These are phyloP conservation scores for Cuniculus paca DNA, from an alignment of 2,797 vertebrate genomes.

Conservation along the genomic window DNA sequence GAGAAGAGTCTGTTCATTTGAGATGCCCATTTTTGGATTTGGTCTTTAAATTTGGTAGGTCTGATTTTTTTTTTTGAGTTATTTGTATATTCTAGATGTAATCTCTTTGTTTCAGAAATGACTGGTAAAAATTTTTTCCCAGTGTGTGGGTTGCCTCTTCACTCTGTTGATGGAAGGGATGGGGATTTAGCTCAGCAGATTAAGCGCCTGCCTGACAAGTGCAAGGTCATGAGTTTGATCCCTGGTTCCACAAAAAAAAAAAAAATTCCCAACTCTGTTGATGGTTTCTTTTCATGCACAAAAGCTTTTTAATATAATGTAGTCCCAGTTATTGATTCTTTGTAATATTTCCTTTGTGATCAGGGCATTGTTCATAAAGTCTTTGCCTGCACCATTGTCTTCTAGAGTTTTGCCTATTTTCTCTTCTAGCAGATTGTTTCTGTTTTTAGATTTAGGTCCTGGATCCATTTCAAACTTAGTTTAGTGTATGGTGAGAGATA, in stretches of 20 bases:
- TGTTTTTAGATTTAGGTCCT: neutral
- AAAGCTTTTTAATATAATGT: neutral
- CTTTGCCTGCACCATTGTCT: neutral
- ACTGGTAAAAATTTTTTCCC: neutral
- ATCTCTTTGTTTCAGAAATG: neutral
- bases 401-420: neutral
- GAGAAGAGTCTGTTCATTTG: neutral
- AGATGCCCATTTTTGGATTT: neutral
- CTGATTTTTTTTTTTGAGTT: neutral
- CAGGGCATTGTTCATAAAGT: neutral
- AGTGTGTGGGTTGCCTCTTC: neutral
- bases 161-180: neutral
- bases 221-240: no score
- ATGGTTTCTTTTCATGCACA: neutral
- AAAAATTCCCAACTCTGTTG: no score
- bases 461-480: neutral
- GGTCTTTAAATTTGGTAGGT: neutral
- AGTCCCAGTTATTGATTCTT: neutral
- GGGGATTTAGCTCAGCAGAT: no score
- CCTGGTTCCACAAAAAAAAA: no score
- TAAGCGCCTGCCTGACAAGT: no score
- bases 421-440: neutral
- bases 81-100: neutral
- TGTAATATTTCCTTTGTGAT: neutral
- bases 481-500: neutral